These are phyloP conservation scores for Gobio occitaniae DNA, from an alignment of 2,797 vertebrate genomes.

Conservation along the genomic window DNA sequence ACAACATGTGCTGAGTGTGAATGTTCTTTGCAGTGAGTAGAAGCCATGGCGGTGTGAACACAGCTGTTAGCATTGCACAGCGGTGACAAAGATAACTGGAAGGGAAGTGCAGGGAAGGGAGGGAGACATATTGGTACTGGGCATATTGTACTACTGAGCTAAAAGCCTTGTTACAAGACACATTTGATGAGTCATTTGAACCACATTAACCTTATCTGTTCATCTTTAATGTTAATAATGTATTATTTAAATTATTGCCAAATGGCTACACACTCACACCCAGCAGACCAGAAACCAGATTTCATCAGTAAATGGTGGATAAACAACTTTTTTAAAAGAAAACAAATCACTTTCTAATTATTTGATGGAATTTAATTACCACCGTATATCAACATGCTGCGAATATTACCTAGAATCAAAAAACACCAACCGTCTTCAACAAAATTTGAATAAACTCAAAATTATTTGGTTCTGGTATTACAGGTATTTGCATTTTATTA, in stretches of 20 bases:
- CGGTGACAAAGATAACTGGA: constrained; percentile 41
- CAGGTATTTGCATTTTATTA: too few relatives aligned
- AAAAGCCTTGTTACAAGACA: constrained; percentile 42
- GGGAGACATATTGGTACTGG: too few relatives aligned
- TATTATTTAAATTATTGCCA: neutral
- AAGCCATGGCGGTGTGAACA: constrained; percentile 43
- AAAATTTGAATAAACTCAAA: neutral
- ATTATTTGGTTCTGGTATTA: neutral
- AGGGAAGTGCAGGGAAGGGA: constrained; percentile 31
- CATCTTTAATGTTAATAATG: constrained; percentile 4
- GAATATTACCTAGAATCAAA: neutral
- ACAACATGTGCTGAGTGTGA: constrained; percentile 62
- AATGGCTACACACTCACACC: neutral
- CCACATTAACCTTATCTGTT: constrained; percentile 11
- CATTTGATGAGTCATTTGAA: constrained; percentile 30
- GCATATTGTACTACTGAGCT: constrained; percentile 33
- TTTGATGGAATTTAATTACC: neutral
- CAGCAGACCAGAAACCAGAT: neutral
- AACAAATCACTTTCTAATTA: neutral
- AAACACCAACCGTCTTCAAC: neutral
- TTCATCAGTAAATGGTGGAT: neutral
- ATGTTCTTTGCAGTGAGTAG: constrained; percentile 60
- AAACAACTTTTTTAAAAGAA: neutral
- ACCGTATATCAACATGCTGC: neutral
- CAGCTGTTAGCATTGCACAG: constrained; percentile 33